A percentile compares a stretch with the other conserved stretches of the same genome.
These are phyloP conservation scores for Lysandra coridon DNA, from an alignment of 2,888 invertebrate genomes.

Conservation along the genomic window DNA sequence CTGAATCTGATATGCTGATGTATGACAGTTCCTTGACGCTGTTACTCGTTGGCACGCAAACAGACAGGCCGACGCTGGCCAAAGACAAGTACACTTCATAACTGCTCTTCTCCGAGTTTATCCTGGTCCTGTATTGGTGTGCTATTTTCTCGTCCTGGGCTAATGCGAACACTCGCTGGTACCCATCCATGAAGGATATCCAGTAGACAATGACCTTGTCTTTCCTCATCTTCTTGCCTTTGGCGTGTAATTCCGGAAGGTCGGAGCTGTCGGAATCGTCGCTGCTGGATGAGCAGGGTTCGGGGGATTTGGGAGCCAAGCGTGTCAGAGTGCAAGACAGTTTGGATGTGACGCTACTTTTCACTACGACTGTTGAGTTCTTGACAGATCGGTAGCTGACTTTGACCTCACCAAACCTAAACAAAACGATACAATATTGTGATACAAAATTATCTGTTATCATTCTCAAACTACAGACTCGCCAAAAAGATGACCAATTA, in stretches of 20 bases:
- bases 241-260: slow-evolving; percentile 67
- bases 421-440: slow-evolving; percentile 36
- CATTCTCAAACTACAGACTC: too few relatives aligned
- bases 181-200: slow-evolving; percentile 88
- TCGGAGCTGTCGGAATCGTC: slow-evolving; percentile 79
- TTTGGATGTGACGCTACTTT: slow-evolving; percentile 76
- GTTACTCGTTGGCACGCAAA: slow-evolving; percentile 69
- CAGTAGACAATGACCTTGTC: slow-evolving; percentile 90
- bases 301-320: slow-evolving; percentile 75
- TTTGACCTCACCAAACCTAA: slow-evolving; percentile 84
- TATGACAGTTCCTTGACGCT: slow-evolving; percentile 84
- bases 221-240: slow-evolving; percentile 83
- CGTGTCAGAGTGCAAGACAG: slow-evolving; percentile 78
- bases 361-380: slow-evolving; percentile 71
- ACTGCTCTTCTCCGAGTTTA: slow-evolving; percentile 84
- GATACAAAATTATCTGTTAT: too few relatives aligned
- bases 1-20: slow-evolving; percentile 83
- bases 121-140: slow-evolving; percentile 78
- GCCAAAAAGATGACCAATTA: too few relatives aligned
- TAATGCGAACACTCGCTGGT: slow-evolving; percentile 86
- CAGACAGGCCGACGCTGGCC: slow-evolving; percentile 84
- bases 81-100: slow-evolving; percentile 85
- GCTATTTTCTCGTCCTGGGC: slow-evolving; percentile 88
- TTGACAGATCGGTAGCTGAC: slow-evolving; percentile 86
- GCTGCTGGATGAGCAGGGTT: slow-evolving; percentile 80